These are phyloP conservation scores for Nowickia ferox DNA, from an alignment of 2,888 invertebrate species.

Conservation along the genomic window DNA sequence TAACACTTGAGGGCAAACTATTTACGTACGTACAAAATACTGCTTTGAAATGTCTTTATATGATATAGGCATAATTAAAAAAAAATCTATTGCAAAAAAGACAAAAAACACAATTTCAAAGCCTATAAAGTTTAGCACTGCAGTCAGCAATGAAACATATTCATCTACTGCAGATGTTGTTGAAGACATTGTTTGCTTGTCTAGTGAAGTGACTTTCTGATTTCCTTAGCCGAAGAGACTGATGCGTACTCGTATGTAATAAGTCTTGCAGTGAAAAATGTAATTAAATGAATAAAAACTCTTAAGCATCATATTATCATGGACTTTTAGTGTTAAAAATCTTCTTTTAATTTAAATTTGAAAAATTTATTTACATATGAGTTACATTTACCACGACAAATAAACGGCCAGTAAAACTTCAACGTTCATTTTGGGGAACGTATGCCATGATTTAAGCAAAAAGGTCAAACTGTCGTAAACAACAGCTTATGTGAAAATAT, in stretches of 20 bases:
- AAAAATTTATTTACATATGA: not conserved
- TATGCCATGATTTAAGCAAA: not conserved
- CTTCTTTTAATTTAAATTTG: constrained; percentile 47
- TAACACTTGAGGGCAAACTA: constrained; percentile 50
- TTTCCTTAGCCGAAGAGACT: not conserved
- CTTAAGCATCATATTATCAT: constrained; percentile 28
- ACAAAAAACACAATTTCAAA: constrained; percentile 17
- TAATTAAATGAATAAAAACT: constrained; percentile 59
- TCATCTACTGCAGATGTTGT: constrained; percentile 9
- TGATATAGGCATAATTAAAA: constrained; percentile 63
- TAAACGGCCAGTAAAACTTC: not conserved
- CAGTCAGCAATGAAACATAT: constrained; percentile 9
- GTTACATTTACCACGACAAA: not conserved
- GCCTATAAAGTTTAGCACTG: constrained; percentile 3
- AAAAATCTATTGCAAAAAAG: not conserved
- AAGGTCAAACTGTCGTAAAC: too few relatives aligned
- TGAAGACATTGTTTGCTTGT: constrained; percentile 15
- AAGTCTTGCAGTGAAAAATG: constrained; percentile 17
- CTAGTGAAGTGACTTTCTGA: constrained; percentile 23
- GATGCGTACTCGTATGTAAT: constrained; percentile 24
- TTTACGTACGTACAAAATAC: not conserved
- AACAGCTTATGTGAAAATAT: too few relatives aligned
- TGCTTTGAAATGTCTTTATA: constrained; percentile 56
- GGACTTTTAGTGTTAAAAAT: constrained; percentile 36
- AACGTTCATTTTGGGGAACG: constrained; percentile 13